Base-by-base conservation (phyloP, 2,888 invertebrate genomes). In the Alcis repandata region DNA sequence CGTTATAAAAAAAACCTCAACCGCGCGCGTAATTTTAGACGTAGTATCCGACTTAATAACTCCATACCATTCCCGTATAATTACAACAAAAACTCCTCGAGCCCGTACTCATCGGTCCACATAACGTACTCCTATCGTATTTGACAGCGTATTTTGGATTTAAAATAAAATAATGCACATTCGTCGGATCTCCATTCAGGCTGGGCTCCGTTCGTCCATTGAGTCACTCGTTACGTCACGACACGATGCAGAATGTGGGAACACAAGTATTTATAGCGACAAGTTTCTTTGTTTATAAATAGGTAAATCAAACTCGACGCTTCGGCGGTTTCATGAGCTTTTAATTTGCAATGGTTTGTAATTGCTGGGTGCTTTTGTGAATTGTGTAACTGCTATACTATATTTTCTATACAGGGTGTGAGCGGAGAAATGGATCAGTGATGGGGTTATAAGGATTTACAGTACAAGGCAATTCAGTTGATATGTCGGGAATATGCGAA, bases 271-370 rank as follows among this genome's bases (percentile, higher is more conserved):
- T 61, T 57, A 58, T 66, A 66, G 60, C 40, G 38, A 60, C 43
- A 36, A n/a, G 6, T 54, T 46, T 41, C 64, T 61, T 66, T 58
- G 60, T 66, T 60, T 66, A 66, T 66, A 66, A 66, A 66, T 66
- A 56, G 56, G 43, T 36, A 60, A 61, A 66, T 61, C 60, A 60
- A 60, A 52, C 48, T 17, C 15, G 49, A 17, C 40, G 59, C 56
- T 6, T 20, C 27, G 54, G 0, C 13, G 7, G n/a, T 15, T n/a
- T 40, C 40, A 40, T 7, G 11, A 41, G 40, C 19, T 40, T 40
- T 40, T 22, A 8, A 52, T 52, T 36, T 20, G 36, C 40, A 11
- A 15, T 15, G 13, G 11, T 22, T 13, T 20, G 41, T 22, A 13
- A 51, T 41, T 32, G 19, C 3, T 17, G 19, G 19, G 17, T 38